These are phyloP conservation scores for Pelodytes ibericus DNA, from an alignment of 2,797 vertebrate species.

Conservation along the genomic window DNA sequence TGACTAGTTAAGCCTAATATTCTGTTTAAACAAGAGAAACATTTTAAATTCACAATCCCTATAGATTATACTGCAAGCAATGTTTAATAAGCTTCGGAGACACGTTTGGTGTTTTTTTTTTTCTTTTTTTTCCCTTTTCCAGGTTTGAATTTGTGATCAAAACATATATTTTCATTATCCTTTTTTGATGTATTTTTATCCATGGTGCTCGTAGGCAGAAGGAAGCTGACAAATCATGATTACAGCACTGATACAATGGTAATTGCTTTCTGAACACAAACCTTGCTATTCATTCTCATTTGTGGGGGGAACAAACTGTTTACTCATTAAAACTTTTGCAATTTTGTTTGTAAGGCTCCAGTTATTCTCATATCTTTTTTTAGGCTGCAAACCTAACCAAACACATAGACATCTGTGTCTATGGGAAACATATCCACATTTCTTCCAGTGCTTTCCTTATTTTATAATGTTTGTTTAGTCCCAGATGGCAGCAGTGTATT, in stretches of 20 bases:
- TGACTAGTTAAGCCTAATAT: conserved; percentile 62
- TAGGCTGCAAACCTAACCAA: neutral
- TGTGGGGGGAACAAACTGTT: neutral
- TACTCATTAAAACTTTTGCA: conserved; percentile 1
- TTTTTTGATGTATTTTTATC: conserved; percentile 13
- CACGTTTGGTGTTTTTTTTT: too few relatives aligned
- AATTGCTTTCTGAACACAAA: conserved; percentile 10
- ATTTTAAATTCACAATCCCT: conserved; percentile 61
- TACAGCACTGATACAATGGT: conserved; percentile 19
- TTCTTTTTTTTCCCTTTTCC: conserved; percentile 32
- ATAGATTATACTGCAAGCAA: conserved; percentile 5
- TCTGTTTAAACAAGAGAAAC: conserved; percentile 65
- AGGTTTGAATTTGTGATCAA: conserved; percentile 31
- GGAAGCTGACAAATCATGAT: conserved; percentile 15
- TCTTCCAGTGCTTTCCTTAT: neutral
- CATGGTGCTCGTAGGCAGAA: conserved; percentile 10
- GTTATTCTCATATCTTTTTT: neutral
- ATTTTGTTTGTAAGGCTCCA: neutral
- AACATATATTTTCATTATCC: conserved; percentile 31
- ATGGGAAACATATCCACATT: neutral
- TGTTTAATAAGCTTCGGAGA: conserved; percentile 13
- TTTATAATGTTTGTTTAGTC: neutral
- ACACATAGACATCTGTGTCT: conserved; percentile 8
- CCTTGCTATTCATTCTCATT: conserved; percentile 6
- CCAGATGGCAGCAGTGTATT: neutral